Percentiles rank a stretch among this genome's conserved stretches.
phyloP scores from a whole-genome alignment of 2,797 vertebrate genomes.

The Hyperoplus immaculatus region DNA sequence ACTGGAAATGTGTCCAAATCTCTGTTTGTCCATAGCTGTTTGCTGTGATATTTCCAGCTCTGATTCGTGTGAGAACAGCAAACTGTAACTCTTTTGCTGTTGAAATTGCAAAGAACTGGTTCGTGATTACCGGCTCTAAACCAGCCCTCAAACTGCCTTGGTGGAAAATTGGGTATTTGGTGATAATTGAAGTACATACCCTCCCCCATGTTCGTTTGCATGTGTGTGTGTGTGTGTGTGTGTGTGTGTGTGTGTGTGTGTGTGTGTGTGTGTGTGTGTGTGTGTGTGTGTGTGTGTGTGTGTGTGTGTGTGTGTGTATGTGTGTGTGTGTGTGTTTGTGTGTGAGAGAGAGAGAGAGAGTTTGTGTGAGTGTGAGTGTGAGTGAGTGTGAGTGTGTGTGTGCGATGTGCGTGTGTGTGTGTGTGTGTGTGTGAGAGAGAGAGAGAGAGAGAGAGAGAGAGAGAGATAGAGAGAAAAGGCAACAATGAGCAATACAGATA shows the following conservation, averaged over 20 bases:
- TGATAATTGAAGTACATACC: slow-evolving; percentile 55
- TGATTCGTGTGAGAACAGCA: slow-evolving; percentile 49
- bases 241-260: slow-evolving; percentile 4
- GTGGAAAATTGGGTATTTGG: not conserved
- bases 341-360: not conserved
- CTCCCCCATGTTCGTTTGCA: not conserved
- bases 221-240: slow-evolving; percentile 10
- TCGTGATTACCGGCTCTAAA: no score
- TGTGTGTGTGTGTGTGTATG: slow-evolving; percentile 1
- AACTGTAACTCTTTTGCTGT: slow-evolving; percentile 32
- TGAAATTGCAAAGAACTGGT: no score
- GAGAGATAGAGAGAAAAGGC: not conserved
- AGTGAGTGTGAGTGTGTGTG: slow-evolving; percentile 5
- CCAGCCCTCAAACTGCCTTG: no score
- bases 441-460: not conserved
- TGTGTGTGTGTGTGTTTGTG: slow-evolving; percentile 8
- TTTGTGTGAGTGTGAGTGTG: slow-evolving; percentile 2
- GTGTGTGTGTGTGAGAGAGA: slow-evolving; percentile 6
- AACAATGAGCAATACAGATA: slow-evolving; percentile 57
- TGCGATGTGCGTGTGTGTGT: slow-evolving; percentile 1
- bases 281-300: slow-evolving; percentile 23
- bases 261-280: slow-evolving; percentile 17
- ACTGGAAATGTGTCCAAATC: slow-evolving; percentile 48
- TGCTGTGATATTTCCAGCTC: slow-evolving; percentile 61
- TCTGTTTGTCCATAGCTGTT: slow-evolving; percentile 64